Conservation (phyloP, 2,113 vertebrate species). For the Aegotheles bennettii region DNA sequence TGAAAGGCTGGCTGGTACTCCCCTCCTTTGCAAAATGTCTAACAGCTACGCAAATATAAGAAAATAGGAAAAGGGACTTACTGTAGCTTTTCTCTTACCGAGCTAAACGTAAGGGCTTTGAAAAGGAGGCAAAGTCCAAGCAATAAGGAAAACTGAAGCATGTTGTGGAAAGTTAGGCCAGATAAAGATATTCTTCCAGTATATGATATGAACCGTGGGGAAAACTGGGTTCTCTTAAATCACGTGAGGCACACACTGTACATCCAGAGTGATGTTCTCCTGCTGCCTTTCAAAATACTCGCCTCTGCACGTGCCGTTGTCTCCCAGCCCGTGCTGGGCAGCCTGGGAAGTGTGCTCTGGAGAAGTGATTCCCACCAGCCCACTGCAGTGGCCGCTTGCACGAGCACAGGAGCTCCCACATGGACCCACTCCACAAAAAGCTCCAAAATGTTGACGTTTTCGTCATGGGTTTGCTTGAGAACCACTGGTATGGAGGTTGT, state of each 20-base stretch:
- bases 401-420: fast-evolving
- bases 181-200: conserved; percentile 6
- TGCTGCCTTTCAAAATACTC: not conserved
- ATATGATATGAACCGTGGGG: not conserved
- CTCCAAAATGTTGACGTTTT: fast-evolving
- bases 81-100: conserved; percentile 76
- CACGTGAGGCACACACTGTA: not conserved
- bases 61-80: conserved; percentile 90
- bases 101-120: conserved; percentile 76
- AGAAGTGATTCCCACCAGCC: fast-evolving
- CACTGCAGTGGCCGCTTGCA: fast-evolving
- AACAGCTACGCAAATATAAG: conserved; percentile 91
- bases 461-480: not conserved
- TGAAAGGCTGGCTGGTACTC: conserved; percentile 79
- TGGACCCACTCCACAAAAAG: not conserved
- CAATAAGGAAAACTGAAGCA: conserved; percentile 34
- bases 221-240: not conserved
- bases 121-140: conserved; percentile 66
- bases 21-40: conserved; percentile 80
- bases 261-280: not conserved
- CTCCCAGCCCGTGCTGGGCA: fast-evolving
- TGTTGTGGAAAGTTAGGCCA: not conserved
- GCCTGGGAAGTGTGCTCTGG: not conserved
- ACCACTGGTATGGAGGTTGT: not conserved
- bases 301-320: not conserved